phyloP scores from a whole-genome alignment of 2,797 vertebrate genomes.

The Lemur catta region DNA sequence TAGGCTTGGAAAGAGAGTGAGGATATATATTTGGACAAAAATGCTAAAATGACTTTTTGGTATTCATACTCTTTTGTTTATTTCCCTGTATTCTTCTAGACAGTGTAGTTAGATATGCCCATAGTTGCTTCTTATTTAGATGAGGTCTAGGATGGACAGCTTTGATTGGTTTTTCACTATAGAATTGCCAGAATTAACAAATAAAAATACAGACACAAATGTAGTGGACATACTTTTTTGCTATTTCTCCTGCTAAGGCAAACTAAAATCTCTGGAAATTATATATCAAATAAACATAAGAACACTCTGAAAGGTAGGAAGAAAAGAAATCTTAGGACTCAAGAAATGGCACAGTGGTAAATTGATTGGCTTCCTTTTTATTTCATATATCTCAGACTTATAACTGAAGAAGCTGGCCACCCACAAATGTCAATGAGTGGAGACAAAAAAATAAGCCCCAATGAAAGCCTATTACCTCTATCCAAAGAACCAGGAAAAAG shows the following conservation, averaged over 20 bases:
- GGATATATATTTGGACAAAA: neutral
- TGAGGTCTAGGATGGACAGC: neutral
- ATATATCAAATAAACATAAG: neutral
- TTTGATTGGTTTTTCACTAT: neutral
- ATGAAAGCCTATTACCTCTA: neutral
- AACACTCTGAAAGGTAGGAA: neutral
- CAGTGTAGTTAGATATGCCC: neutral
- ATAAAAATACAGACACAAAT: neutral
- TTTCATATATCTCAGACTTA: neutral
- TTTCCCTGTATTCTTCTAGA: neutral
- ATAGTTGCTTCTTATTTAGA: neutral
- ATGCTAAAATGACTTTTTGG: neutral
- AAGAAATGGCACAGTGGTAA: neutral
- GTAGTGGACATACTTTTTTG: neutral
- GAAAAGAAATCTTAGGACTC: neutral
- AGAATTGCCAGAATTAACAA: neutral
- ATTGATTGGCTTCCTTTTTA: neutral
- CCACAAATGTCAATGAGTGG: neutral
- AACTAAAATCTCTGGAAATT: neutral
- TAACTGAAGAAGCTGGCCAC: neutral
- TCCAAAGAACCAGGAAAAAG: neutral
- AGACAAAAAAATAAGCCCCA: neutral
- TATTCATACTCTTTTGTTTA: neutral
- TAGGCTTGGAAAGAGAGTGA: neutral
- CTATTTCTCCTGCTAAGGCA: neutral